Base-by-base conservation (phyloP, 1,140 invertebrate genomes). In the Physella acuta region DNA sequence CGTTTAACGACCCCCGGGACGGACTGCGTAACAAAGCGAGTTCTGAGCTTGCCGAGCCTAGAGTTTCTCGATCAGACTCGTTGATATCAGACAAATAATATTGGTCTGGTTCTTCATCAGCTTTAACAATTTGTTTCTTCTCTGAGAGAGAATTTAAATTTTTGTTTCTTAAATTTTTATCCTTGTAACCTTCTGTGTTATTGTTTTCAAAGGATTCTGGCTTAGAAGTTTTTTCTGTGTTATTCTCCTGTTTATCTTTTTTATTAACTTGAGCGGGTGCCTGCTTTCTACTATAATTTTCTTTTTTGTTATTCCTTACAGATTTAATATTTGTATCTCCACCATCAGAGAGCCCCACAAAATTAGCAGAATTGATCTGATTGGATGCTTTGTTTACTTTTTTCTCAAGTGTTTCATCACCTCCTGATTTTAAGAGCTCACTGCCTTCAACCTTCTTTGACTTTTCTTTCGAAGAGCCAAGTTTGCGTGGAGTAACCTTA, bases 31-130 rank as follows among this genome's bases (percentile, higher is more conserved):
- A 36, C 31, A 36, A 24, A 3, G 36, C 66, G n/a, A 68, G 66
- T 37, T 68, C 66, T 17, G 66, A 68, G 37, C 36, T 68, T 1
- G 66, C 28, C 11, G 66, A 68, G 2, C 8, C 52, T 28, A 68
- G 1, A 16, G 64, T 66, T 30, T 56, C 64, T 31, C 52, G 20
- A 34, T 39, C 64, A 56, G 64, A 56, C 20, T 66, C 64, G 44
- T 31, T 17, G 3, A 66, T 28, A n/a, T 66, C 64, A 36, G 52
- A 66, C 33, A 66, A 24, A 11, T 16, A 5, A 52, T 14, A n/a
- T 2, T 2, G 16, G 1, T 58, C 56, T n/a, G n/a, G n/a, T n/a
- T n/a, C n/a, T n/a, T n/a, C n/a, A n/a, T n/a, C n/a, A n/a, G n/a
- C n/a, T n/a, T n/a, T n/a, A n/a, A n/a, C n/a, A n/a, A n/a, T n/a